Conservation (phyloP, 92 coral and sea anemone genomes). For the Palythoa caribaeorum region DNA sequence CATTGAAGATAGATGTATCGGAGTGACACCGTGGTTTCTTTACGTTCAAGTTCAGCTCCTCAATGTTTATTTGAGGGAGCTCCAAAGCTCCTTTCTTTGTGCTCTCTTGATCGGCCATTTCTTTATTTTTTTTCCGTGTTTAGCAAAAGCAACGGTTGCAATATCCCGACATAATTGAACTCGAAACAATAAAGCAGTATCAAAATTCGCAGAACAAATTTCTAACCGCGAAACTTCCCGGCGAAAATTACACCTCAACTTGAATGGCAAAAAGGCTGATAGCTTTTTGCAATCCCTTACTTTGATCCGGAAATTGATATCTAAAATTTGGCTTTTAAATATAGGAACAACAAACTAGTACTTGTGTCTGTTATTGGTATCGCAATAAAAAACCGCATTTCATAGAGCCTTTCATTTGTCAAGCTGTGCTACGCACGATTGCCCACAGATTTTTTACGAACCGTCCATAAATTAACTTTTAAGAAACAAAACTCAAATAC, state of each 20-base stretch:
- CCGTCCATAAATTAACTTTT: not conserved
- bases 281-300: not conserved
- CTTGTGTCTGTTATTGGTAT: too few species aligned
- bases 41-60: not conserved
- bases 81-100: slow-evolving; percentile 10
- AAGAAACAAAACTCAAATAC: slow-evolving; percentile 15
- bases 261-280: not conserved
- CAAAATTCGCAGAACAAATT: not conserved
- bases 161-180: not conserved
- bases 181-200: not conserved
- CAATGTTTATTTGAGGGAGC: slow-evolving; percentile 19
- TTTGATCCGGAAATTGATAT: slow-evolving; percentile 24
- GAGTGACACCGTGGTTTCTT: slow-evolving; percentile 24
- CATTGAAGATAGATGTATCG: slow-evolving; percentile 28
- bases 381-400: not conserved
- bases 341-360: too few species aligned
- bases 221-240: not conserved
- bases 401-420: not conserved
- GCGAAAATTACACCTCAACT: not conserved
- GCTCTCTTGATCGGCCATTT: slow-evolving; percentile 26
- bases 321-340: not conserved
- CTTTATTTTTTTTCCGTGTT: not conserved
- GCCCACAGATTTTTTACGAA: not conserved
- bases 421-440: not conserved
- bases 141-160: not conserved